Percentiles rank a stretch among this genome's conserved stretches.
These are phyloP conservation scores for Eurypyga helias DNA, from an alignment of 2,113 vertebrate genomes.

Conservation along the genomic window DNA sequence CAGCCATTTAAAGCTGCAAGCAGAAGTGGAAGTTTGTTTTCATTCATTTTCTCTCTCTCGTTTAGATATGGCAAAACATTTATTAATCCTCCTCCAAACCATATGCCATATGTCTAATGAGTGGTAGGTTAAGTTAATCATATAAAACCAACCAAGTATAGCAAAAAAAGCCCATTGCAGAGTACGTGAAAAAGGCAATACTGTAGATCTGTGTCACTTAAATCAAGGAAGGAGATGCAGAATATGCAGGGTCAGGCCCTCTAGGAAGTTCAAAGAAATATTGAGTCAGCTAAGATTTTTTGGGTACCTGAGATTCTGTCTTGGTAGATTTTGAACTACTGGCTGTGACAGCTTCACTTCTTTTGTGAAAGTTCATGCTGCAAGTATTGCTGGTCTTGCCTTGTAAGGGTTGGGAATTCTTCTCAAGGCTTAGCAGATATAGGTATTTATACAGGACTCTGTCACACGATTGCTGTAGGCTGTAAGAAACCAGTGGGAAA, in stretches of 20 bases:
- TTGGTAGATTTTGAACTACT: not conserved
- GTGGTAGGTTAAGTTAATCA: conserved; percentile 72
- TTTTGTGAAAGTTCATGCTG: not conserved
- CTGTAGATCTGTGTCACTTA: not conserved
- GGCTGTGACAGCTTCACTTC: not conserved
- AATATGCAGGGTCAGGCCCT: not conserved
- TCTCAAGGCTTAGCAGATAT: not conserved
- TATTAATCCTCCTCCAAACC: conserved; percentile 82
- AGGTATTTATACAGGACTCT: not conserved
- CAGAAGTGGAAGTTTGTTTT: conserved; percentile 78
- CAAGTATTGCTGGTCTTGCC: not conserved
- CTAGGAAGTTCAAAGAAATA: not conserved
- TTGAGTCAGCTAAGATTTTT: not conserved
- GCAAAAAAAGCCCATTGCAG: not conserved
- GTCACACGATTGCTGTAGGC: not conserved
- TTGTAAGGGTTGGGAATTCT: not conserved
- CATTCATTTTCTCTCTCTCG: conserved; percentile 69
- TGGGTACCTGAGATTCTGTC: not conserved
- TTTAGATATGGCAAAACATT: conserved; percentile 77
- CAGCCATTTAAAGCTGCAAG: conserved; percentile 72
- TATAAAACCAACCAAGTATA: conserved; percentile 71
- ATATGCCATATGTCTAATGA: conserved; percentile 79
- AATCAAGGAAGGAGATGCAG: not conserved
- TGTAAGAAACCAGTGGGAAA: not conserved
- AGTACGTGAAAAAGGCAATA: conserved; percentile 1